Conservation (phyloP, 1,140 invertebrate species). For the Aphelenchoides fujianensis region DNA sequence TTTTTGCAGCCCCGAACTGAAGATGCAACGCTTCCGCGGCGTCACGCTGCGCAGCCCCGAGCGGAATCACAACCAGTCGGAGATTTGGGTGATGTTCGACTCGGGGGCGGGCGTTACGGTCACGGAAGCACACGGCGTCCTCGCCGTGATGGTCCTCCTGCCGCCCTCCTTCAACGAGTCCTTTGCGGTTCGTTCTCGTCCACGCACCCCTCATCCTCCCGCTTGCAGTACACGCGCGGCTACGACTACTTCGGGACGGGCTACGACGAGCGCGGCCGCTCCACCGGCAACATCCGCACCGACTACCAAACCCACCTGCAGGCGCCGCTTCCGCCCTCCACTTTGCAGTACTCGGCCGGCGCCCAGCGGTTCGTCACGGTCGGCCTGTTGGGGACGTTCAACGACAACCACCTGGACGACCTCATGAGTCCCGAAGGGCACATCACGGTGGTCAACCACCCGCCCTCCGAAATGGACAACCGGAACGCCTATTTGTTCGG, state of each 20-base stretch:
- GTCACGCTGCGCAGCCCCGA: conserved; percentile 86
- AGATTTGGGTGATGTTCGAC: conserved; percentile 85
- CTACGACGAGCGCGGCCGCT: conserved; percentile 23
- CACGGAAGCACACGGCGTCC: conserved; percentile 80
- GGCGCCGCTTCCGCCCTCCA: conserved; percentile 30
- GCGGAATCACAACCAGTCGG: conserved; percentile 84
- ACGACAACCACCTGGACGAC: conserved; percentile 77
- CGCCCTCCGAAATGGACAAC: conserved; percentile 40
- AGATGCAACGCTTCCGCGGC: conserved; percentile 76
- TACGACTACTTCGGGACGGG: conserved; percentile 37
- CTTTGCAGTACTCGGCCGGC: conserved; percentile 49
- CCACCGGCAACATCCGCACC: conserved; percentile 27
- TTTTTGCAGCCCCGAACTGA: conserved; percentile 72
- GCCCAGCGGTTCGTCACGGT: conserved; percentile 76
- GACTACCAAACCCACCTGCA: conserved; percentile 19
- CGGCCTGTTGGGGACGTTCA: conserved; percentile 87
- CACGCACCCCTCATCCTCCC: background rate
- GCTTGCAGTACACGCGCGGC: conserved; percentile 29
- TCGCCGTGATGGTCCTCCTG: conserved; percentile 79
- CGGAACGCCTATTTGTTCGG: conserved; percentile 52
- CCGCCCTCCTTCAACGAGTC: conserved; percentile 72
- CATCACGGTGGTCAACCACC: conserved; percentile 32
- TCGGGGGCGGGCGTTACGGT: conserved; percentile 85
- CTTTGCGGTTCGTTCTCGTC: conserved; percentile 32
- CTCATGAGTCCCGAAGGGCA: conserved; percentile 74